phyloP scores from a whole-genome alignment of 1,140 invertebrate species.

The Drosophila subpulchrella region DNA sequence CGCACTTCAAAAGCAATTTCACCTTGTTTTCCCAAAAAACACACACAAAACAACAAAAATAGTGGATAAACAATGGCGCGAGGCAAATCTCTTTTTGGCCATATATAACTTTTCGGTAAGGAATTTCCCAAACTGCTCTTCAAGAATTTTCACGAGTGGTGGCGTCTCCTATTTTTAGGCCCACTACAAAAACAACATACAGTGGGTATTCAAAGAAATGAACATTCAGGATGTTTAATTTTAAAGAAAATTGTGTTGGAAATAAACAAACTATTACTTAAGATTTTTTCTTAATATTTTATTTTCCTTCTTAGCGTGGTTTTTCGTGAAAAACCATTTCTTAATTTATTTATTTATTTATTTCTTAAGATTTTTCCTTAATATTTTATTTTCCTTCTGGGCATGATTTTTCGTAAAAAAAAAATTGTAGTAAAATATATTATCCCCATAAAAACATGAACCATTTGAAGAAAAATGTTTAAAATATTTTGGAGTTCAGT shows the following conservation, averaged over 20 bases:
- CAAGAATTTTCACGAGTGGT: conserved; percentile 46
- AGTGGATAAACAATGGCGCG: conserved; percentile 40
- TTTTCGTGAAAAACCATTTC: too few relatives aligned
- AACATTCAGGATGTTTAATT: neutral
- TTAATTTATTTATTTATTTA: too few relatives aligned
- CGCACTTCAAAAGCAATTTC: conserved; percentile 71
- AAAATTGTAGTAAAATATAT: too few relatives aligned
- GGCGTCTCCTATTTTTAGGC: conserved; percentile 61
- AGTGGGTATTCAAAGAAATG: neutral
- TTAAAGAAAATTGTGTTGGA: neutral
- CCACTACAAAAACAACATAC: conserved; percentile 7
- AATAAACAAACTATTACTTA: neutral
- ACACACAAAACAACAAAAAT: conserved; percentile 22
- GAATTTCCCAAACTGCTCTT: conserved; percentile 38
- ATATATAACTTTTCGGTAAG: conserved; percentile 40
- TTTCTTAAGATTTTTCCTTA: too few relatives aligned
- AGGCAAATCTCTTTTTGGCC: conserved; percentile 37
- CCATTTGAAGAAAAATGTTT: too few relatives aligned
- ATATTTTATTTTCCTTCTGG: too few relatives aligned
- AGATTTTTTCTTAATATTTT: too few relatives aligned
- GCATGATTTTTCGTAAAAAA: too few relatives aligned
- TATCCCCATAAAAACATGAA: too few relatives aligned
- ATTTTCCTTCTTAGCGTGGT: too few relatives aligned
- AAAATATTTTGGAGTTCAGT: too few relatives aligned
- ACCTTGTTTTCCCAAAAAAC: conserved; percentile 58